These are phyloP conservation scores for Natrix natrix DNA, from an alignment of 2,797 vertebrate species.

Conservation along the genomic window DNA sequence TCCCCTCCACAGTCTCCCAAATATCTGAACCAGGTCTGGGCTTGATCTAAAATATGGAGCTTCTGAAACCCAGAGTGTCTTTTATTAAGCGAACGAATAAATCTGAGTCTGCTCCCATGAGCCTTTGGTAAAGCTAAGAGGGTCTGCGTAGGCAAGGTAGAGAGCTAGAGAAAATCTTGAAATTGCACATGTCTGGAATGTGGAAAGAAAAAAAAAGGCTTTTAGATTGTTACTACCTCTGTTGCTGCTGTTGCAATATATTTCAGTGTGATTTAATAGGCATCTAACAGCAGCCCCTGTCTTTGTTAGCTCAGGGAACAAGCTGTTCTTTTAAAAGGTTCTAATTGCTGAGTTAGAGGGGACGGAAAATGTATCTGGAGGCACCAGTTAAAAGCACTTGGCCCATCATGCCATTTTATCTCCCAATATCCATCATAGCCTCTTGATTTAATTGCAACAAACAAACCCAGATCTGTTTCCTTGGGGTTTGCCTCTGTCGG, in stretches of 20 bases:
- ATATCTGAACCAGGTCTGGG: background rate
- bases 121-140: background rate
- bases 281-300: slow-evolving; percentile 36
- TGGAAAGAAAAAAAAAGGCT: slow-evolving; percentile 50
- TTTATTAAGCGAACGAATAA: background rate
- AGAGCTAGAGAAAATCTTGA: background rate
- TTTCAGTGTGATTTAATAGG: slow-evolving; percentile 65
- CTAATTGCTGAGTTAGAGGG: slow-evolving; percentile 58
- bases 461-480: background rate
- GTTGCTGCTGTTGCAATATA: slow-evolving; percentile 4
- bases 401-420: slow-evolving; percentile 34
- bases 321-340: slow-evolving; percentile 67
- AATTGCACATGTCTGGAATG: slow-evolving; percentile 43
- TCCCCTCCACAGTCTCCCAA: background rate
- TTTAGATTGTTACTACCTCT: slow-evolving; percentile 50
- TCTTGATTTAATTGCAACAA: slow-evolving; percentile 10
- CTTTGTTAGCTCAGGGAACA: slow-evolving; percentile 51
- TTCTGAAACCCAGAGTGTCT: background rate
- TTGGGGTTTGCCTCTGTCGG: background rate
- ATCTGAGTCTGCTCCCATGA: background rate
- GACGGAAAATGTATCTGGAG: slow-evolving; percentile 52
- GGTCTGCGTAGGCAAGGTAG: too few relatives aligned
- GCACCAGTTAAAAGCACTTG: slow-evolving; percentile 49
- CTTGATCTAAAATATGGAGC: background rate
- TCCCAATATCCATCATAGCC: slow-evolving; percentile 44